These are phyloP conservation scores for Orchesellides sinensis DNA, from an alignment of 2,888 invertebrate species.

Conservation along the genomic window DNA sequence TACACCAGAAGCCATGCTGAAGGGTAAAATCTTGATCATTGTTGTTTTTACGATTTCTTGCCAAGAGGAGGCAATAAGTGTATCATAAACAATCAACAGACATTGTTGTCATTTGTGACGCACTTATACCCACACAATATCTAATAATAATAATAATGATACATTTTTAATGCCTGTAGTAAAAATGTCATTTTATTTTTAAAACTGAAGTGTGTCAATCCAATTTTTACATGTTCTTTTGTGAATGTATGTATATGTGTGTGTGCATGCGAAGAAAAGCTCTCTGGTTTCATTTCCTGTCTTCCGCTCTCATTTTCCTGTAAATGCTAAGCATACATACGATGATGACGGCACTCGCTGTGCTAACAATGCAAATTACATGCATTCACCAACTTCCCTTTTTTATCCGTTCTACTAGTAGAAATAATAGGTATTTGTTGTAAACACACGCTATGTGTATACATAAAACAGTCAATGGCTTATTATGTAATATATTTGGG, in stretches of 20 bases:
- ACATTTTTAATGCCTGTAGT: neutral
- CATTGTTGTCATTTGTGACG: conserved; percentile 1
- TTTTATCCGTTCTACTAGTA: too few relatives aligned
- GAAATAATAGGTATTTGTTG: conserved; percentile 10
- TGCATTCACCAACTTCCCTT: too few relatives aligned
- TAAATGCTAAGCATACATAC: neutral
- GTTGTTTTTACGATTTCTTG: neutral
- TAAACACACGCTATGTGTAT: neutral
- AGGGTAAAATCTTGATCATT: conserved; percentile 41
- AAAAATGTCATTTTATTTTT: conserved; percentile 7
- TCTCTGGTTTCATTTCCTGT: conserved; percentile 45
- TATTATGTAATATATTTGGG: neutral
- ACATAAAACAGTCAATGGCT: neutral
- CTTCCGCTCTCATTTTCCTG: conserved; percentile 31
- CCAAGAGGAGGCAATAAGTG: neutral
- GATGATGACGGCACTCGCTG: too few relatives aligned
- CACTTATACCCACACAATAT: neutral
- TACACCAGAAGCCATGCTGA: conserved; percentile 18
- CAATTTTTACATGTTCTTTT: conserved; percentile 29
- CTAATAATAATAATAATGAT: neutral
- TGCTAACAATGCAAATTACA: too few relatives aligned
- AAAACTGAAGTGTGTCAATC: conserved; percentile 46
- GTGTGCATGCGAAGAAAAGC: neutral
- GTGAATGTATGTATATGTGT: conserved; percentile 10
- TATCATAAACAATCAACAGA: neutral